Conservation (phyloP, 2,797 vertebrate species). For the Orientallactaga sibirica region DNA sequence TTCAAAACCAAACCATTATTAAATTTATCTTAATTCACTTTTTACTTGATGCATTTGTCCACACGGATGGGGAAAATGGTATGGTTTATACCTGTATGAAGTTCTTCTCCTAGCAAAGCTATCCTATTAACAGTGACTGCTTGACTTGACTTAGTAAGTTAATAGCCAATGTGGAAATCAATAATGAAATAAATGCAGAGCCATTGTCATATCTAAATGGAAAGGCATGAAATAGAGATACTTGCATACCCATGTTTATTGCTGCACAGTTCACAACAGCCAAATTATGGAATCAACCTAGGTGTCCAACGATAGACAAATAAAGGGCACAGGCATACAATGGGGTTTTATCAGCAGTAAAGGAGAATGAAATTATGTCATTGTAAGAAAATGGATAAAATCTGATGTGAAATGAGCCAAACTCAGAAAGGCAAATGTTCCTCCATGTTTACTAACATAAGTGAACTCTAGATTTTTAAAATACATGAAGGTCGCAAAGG, state of each 20-base stretch:
- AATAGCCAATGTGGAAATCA: not conserved
- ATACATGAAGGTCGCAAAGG: not conserved
- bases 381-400: not conserved
- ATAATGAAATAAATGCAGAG: conserved; percentile 41
- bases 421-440: not conserved
- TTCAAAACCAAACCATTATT: not conserved
- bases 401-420: not conserved
- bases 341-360: not conserved
- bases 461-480: not conserved
- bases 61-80: not conserved
- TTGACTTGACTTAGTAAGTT: conserved; percentile 34
- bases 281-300: not conserved
- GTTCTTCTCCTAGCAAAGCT: not conserved
- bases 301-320: not conserved
- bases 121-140: not conserved
- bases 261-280: not conserved
- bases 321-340: not conserved
- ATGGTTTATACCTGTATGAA: not conserved
- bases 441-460: not conserved
- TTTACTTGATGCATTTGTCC: conserved; percentile 36
- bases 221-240: not conserved
- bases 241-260: not conserved
- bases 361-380: not conserved
- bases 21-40: conserved; percentile 57
- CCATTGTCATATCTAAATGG: conserved; percentile 15